Base-by-base conservation (phyloP, 2,797 vertebrate species). In the Denticeps clupeoides region DNA sequence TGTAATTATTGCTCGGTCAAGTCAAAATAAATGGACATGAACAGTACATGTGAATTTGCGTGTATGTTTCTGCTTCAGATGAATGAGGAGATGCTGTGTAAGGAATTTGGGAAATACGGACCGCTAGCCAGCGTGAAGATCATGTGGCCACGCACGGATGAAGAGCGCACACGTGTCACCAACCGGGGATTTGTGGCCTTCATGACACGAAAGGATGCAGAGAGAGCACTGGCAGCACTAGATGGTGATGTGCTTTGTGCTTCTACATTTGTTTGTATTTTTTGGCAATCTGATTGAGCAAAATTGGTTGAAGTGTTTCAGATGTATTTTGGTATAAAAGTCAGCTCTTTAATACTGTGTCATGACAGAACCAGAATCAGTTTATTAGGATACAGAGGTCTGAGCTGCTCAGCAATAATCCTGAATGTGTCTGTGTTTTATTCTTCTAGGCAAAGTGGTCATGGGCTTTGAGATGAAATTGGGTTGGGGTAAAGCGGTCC, bases 391-490 rank as follows among this genome's bases (percentile, higher is more conserved):
- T n/a, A n/a, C 28, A 28, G 10, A 26, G 3, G 6, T 24, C 23
- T 25, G 27, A n/a, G n/a, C 31, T 11, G 6, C 28, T 31, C 28
- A 28, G 10, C 1, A 4, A 21, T 22, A 16, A 27, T 9, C 22
- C 19, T 10, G 12, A 4, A 4, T 18, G 2, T n/a, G n/a, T n/a
- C 9, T 27, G 1, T 47, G 11, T 19, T 32, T 24, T 15, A 6
- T 53, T 16, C 10, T 44, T 55, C n/a, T 47, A 87, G 85, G 85
- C 54, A 87, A 87, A 80, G 74, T 74, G 4, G 68, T 87, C 18
- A 87, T 87, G 85, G 85, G 85, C 8, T 85, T 85, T 65, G 85
- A 87, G 64, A 87, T 86, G 84, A 87, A 86, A 69, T 65, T 87
- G 49, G 85, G 85, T 31, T 87, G 85, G 85, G 85, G 85, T 9